Percentiles rank a stretch among this genome's conserved stretches.
phyloP scores from a whole-genome alignment of 2,888 invertebrate genomes.

The Spodoptera littoralis region DNA sequence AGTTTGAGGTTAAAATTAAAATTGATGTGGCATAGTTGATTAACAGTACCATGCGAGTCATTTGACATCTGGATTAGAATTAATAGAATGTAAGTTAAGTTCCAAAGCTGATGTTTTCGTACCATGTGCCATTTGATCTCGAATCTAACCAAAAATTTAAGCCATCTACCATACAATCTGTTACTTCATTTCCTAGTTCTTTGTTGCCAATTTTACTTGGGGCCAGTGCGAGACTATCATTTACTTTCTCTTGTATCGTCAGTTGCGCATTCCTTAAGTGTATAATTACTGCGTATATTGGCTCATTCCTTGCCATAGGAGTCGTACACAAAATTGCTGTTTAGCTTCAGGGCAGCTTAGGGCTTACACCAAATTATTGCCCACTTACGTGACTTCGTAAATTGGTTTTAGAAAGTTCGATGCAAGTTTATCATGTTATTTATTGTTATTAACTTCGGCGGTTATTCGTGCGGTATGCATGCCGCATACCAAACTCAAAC shows the following conservation, averaged over 20 bases:
- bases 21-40: slow-evolving; percentile 9
- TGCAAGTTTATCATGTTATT: slow-evolving; percentile 55
- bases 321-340: slow-evolving; percentile 60
- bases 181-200: slow-evolving; percentile 35
- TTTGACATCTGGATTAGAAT: neutral
- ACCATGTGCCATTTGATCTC: slow-evolving; percentile 29
- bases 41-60: neutral
- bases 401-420: slow-evolving; percentile 67
- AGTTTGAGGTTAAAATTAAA: slow-evolving; percentile 22
- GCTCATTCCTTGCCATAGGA: slow-evolving; percentile 55
- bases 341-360: slow-evolving; percentile 62
- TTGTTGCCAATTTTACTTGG: slow-evolving; percentile 49
- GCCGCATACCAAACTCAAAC: slow-evolving; percentile 21
- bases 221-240: slow-evolving; percentile 51
- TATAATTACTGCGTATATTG: slow-evolving; percentile 70
- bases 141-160: slow-evolving; percentile 42
- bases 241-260: slow-evolving; percentile 64
- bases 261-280: slow-evolving; percentile 66
- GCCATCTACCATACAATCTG: slow-evolving; percentile 38
- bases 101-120: slow-evolving; percentile 7
- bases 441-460: slow-evolving; percentile 55
- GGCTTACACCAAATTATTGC: slow-evolving; percentile 67
- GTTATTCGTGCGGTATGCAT: slow-evolving; percentile 51
- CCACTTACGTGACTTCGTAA: slow-evolving; percentile 61
- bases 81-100: neutral